phyloP scores from a whole-genome alignment of 2,888 invertebrate species.

The Cantharis flavilabris region DNA sequence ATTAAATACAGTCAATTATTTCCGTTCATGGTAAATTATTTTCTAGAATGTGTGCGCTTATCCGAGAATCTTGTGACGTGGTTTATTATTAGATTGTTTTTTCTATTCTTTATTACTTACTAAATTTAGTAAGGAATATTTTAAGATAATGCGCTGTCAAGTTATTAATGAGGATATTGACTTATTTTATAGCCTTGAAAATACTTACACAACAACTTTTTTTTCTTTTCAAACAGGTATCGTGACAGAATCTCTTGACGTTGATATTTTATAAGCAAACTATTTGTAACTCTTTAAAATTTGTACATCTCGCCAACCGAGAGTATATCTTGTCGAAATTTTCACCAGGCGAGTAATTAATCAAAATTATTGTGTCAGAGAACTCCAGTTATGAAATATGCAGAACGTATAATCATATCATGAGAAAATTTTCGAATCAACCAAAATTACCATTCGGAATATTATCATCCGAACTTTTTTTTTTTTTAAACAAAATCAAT shows the following conservation, averaged over 20 bases:
- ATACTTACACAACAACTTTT: slow-evolving; percentile 27
- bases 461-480: not conserved
- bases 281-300: not conserved
- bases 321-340: not conserved
- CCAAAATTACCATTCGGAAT: not conserved
- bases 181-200: slow-evolving; percentile 27
- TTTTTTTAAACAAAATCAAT: not conserved
- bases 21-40: not conserved
- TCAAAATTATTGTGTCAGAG: not conserved
- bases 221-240: slow-evolving; percentile 22
- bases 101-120: slow-evolving; percentile 8
- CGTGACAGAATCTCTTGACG: slow-evolving; percentile 18
- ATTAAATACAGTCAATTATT: not conserved
- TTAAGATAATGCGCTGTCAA: slow-evolving; percentile 18
- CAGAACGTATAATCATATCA: not conserved
- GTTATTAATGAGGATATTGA: slow-evolving; percentile 25
- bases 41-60: not conserved
- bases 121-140: slow-evolving; percentile 20
- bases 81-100: not conserved
- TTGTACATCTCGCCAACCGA: not conserved
- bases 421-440: not conserved
- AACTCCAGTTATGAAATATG: not conserved
- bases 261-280: slow-evolving; percentile 10
- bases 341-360: not conserved
- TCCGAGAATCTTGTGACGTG: not conserved